Evolutionary conservation across 2,113 vertebrate species (phyloP).

Genomic region (Oryzias javanicus): DNA sequence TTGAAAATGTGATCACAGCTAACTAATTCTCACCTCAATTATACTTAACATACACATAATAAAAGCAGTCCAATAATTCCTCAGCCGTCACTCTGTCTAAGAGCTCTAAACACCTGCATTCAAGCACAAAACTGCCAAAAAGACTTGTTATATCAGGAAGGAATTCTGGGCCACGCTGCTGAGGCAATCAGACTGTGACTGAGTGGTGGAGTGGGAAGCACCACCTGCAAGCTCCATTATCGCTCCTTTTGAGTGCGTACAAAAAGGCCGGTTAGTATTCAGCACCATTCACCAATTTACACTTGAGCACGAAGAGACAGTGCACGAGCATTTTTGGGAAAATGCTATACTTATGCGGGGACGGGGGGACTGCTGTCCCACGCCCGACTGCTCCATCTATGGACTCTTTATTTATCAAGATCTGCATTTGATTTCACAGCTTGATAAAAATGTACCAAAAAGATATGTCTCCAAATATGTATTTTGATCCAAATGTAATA

Average conservation of each 20-base stretch:
- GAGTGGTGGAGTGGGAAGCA: conserved; percentile 32
- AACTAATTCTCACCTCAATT: neutral
- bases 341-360: conserved; percentile 14
- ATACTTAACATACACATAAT: neutral
- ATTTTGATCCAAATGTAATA: neutral
- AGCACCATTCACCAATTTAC: conserved; percentile 27
- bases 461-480: neutral
- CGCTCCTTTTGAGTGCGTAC: conserved; percentile 26
- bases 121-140: conserved; percentile 15
- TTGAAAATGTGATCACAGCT: too few species aligned
- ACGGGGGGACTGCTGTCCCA: conserved; percentile 33
- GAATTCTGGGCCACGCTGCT: conserved; percentile 26
- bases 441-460: conserved; percentile 43
- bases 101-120: conserved; percentile 17
- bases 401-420: conserved; percentile 42
- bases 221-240: conserved; percentile 40
- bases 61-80: conserved; percentile 13
- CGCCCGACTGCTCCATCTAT: conserved; percentile 25
- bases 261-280: conserved; percentile 42
- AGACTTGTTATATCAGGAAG: conserved; percentile 12
- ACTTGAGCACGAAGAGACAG: conserved; percentile 16
- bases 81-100: conserved; percentile 4
- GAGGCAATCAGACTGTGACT: conserved; percentile 27
- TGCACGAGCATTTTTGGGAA: conserved; percentile 6
- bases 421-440: conserved; percentile 47